phyloP scores from a whole-genome alignment of 2,797 vertebrate species.

The Graptemys geographica region DNA sequence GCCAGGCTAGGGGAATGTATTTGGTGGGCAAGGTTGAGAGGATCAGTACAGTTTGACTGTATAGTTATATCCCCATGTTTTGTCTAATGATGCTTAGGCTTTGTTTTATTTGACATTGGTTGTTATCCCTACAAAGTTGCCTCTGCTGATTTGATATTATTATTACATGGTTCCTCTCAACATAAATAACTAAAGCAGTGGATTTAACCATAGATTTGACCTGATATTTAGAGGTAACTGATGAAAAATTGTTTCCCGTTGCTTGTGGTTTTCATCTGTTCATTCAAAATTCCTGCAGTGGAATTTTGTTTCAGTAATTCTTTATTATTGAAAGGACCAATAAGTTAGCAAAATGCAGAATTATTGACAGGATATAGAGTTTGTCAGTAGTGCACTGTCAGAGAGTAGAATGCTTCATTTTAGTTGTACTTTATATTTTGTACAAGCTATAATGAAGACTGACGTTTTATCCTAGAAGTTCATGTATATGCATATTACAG shows the following conservation, averaged over 20 bases:
- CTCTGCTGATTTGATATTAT: neutral
- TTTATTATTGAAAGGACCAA: neutral
- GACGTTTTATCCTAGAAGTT: neutral
- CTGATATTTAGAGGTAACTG: neutral
- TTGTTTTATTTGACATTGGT: neutral
- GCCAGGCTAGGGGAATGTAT: slow-evolving; percentile 51
- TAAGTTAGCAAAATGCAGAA: neutral
- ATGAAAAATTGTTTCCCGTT: neutral
- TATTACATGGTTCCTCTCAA: neutral
- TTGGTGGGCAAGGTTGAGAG: slow-evolving; percentile 24
- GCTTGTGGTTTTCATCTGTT: neutral
- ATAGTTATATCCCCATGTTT: slow-evolving; percentile 2
- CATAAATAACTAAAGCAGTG: neutral
- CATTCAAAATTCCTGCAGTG: neutral
- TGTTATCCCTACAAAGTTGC: neutral
- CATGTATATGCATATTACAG: slow-evolving; percentile 41
- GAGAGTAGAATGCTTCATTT: neutral
- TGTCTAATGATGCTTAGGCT: slow-evolving; percentile 23
- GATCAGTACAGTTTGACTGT: slow-evolving; percentile 51
- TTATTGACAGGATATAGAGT: neutral
- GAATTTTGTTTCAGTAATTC: neutral
- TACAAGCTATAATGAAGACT: neutral
- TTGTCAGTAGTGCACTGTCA: neutral
- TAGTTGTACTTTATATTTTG: slow-evolving; percentile 1
- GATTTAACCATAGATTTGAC: neutral